Conservation (phyloP, 2,113 vertebrate genomes). For the Oreocharis arfaki region DNA sequence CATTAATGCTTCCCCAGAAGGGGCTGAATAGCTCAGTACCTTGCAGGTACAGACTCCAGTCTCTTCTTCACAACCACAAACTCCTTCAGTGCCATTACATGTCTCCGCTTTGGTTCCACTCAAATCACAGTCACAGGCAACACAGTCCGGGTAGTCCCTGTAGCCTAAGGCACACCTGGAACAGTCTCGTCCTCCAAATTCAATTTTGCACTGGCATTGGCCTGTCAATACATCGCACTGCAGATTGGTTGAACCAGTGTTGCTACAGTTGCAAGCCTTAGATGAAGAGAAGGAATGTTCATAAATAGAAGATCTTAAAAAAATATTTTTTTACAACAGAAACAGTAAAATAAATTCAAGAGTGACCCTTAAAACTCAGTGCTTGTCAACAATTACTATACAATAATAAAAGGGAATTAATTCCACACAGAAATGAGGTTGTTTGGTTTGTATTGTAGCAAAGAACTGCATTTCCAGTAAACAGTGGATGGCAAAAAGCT, state of each 20-base stretch:
- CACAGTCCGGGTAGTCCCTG: slow-evolving; percentile 83
- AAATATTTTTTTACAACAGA: background rate
- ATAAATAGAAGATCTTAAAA: background rate
- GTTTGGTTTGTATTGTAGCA: background rate
- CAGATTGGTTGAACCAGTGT: slow-evolving; percentile 66
- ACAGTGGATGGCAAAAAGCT: background rate
- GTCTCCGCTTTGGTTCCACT: slow-evolving; percentile 74
- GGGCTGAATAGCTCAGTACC: slow-evolving; percentile 64
- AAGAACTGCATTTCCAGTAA: background rate
- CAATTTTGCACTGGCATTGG: slow-evolving; percentile 77
- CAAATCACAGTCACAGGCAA: slow-evolving; percentile 82
- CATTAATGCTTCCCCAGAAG: background rate
- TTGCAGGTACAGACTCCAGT: slow-evolving; percentile 86
- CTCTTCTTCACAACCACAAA: slow-evolving; percentile 79
- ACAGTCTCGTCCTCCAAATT: slow-evolving; percentile 78
- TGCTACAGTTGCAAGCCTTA: slow-evolving; percentile 85
- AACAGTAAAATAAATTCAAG: background rate
- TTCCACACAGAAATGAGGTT: background rate
- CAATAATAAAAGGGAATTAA: background rate
- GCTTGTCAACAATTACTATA: background rate
- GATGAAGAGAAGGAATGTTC: background rate
- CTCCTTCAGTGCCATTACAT: slow-evolving; percentile 72
- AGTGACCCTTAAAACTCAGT: background rate
- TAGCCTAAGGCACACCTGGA: slow-evolving; percentile 80
- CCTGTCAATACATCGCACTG: slow-evolving; percentile 79